Evolutionary conservation across 2,888 invertebrate species (phyloP).

Genomic region (Yponomeuta cagnagella): DNA sequence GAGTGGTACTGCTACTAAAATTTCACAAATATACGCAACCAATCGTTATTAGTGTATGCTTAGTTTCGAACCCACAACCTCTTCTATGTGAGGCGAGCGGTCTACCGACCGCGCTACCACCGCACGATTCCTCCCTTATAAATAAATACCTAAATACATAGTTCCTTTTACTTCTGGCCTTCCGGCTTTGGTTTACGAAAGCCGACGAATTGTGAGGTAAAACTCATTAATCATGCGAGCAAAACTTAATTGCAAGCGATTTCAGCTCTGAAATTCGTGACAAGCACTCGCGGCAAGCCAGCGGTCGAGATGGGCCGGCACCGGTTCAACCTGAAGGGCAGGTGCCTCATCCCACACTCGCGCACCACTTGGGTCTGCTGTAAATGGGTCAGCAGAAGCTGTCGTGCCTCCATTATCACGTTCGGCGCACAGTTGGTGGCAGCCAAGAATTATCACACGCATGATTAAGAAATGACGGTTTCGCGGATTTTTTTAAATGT

Average conservation of each 20-base stretch:
- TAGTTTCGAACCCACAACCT: no score
- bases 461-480: neutral
- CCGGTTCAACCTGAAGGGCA: neutral
- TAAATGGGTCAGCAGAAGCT: neutral
- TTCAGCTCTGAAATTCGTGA: neutral
- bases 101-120: no score
- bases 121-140: no score
- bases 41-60: no score
- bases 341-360: neutral
- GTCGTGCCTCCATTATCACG: neutral
- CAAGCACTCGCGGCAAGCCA: neutral
- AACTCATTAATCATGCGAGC: neutral
- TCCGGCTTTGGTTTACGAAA: no score
- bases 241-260: neutral
- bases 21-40: no score
- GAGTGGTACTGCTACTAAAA: no score
- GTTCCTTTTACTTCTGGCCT: no score
- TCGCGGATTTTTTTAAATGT: no score
- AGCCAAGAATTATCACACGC: neutral
- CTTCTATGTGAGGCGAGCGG: no score
- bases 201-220: no score
- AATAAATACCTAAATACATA: no score
- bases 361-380: neutral
- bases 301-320: neutral
- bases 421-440: neutral